phyloP scores from a whole-genome alignment of 2,888 invertebrate genomes.

The Pandemis cinnamomeana region DNA sequence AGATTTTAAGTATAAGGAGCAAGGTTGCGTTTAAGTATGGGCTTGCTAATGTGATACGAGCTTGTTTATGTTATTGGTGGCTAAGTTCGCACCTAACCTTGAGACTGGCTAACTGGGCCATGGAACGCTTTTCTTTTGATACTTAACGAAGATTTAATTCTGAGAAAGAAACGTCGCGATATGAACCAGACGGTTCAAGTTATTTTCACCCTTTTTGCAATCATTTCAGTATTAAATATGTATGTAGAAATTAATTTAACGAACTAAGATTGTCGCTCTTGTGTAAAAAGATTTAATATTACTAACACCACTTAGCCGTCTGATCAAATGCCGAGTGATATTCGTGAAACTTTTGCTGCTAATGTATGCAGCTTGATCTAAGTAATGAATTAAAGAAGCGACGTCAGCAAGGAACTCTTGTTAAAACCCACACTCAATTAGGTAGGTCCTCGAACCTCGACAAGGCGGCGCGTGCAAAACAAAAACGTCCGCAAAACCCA shows the following conservation, averaged over 20 bases:
- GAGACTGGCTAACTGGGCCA: slow-evolving; percentile 24
- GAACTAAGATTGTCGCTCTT: too few species aligned
- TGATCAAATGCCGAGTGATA: too few species aligned
- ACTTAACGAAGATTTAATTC: slow-evolving; percentile 4
- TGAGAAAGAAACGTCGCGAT: slow-evolving; percentile 47
- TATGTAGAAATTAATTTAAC: too few species aligned
- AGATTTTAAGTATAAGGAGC: not conserved
- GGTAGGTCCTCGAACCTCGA: not conserved
- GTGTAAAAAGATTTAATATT: too few species aligned
- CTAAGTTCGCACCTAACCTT: slow-evolving; percentile 20
- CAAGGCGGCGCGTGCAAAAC: not conserved
- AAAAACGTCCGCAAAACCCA: slow-evolving; percentile 57
- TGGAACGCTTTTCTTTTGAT: slow-evolving; percentile 1
- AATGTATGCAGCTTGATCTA: too few species aligned
- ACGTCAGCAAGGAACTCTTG: not conserved
- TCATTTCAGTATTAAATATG: too few species aligned
- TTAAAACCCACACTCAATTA: not conserved
- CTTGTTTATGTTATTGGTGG: slow-evolving; percentile 4
- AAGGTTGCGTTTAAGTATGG: not conserved
- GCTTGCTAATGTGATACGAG: slow-evolving; percentile 1
- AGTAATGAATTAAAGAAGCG: not conserved
- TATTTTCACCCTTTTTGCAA: too few species aligned
- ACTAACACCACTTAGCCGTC: too few species aligned
- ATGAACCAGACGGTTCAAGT: too few species aligned
- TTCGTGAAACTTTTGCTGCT: too few species aligned